Evolutionary conservation across 2,113 vertebrate species (phyloP).

Genomic region (Bombycilla garrulus): DNA sequence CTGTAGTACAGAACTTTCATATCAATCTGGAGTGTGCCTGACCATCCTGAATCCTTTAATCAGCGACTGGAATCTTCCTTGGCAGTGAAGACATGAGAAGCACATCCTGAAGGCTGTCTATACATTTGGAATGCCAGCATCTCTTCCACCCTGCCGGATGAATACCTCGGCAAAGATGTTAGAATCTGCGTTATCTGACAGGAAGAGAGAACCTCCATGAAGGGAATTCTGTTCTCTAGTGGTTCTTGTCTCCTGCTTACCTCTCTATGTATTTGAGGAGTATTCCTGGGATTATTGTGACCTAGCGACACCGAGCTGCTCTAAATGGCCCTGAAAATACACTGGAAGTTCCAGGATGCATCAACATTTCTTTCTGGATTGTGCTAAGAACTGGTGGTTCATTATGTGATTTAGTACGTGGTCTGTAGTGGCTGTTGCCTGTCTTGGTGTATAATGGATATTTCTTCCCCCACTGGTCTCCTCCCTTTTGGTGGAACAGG

Average conservation of each 20-base stretch:
- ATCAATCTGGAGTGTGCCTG: neutral
- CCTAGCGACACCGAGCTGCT: neutral
- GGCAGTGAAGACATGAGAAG: neutral
- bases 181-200: neutral
- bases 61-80: neutral
- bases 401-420: neutral
- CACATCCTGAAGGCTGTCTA: rapidly evolving
- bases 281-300: neutral
- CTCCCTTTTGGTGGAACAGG: neutral
- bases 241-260: neutral
- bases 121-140: neutral
- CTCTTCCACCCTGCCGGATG: neutral
- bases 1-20: neutral
- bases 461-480: neutral
- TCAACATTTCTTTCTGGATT: neutral
- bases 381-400: neutral
- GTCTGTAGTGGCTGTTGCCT: neutral
- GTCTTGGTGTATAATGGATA: neutral
- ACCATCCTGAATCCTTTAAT: neutral
- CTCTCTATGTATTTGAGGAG: neutral
- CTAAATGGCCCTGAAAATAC: neutral
- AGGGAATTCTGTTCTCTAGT: neutral
- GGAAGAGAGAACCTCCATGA: neutral
- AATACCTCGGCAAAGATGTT: neutral
- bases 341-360: neutral